Base-by-base conservation (phyloP, 2,888 invertebrate species). In the Ennomos quercinarius region DNA sequence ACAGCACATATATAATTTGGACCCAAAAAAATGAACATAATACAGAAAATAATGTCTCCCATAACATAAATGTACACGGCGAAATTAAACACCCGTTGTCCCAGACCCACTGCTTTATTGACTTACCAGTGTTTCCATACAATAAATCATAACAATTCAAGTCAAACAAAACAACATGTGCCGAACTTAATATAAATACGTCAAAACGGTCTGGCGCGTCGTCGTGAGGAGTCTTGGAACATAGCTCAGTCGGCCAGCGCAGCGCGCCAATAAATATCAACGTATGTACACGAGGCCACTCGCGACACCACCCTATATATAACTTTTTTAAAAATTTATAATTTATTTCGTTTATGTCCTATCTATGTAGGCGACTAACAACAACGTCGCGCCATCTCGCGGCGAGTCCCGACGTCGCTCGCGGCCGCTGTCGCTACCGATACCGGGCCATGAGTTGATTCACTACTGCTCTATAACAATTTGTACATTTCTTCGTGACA, bases 101-200 rank as follows among this genome's bases (percentile, higher is more conserved):
- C 92, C 92, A 90, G 90, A 91, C 91, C 92, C 92, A 92, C 91
- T 89, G 89, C 88, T 93, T 93, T 91, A 92, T 93, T 92, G 91
- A 93, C 92, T 91, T 82, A 91, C 91, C 93, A 91, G 91, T 88
- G 90, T 91, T 88, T 87, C 86, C 86, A 87, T 92, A 93, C 91
- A 92, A 90, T 89, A 89, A 91, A 91, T 91, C 89, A 92, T 91
- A 92, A 91, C 91, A 91, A 89, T 88, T 89, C 87, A 87, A 84
- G 88, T 89, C 89, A 89, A 92, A 92, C 90, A 91, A 91, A 91
- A 91, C 89, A 91, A 91, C 87, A 87, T 87, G 88, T 90, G 88
- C 86, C 84, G 87, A 89, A 89, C 87, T 88, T 86, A 89, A 89
- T 87, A 88, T 86, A 89, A 87, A 89, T 86, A 90, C 80, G 89